Evolutionary conservation across 2,888 invertebrate genomes (phyloP), one percentile per base, ranked within the genome.

Genomic region (Subacronicta megacephala): DNA sequence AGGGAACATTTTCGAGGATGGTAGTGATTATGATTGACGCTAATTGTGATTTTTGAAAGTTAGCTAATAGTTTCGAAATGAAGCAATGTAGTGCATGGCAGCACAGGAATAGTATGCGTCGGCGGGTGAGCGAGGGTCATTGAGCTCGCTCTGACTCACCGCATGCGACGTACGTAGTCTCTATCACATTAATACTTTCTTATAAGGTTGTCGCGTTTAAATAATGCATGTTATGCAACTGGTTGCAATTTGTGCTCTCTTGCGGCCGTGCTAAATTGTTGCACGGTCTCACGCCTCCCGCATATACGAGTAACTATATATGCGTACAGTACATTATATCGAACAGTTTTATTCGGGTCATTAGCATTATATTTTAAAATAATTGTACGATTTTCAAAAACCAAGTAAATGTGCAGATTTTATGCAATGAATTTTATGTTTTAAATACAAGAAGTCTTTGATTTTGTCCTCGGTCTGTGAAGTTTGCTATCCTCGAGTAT

Each of bases 221-320:
- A 93, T 91, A 93, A 92, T 92, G 92, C 89, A 91, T 90, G 91
- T 92, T 92, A 93, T 90, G 90, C 90, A 92, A 92, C 90, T 90
- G 86, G 88, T 85, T 85, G 89, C 87, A 90, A 90, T 91, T 91
- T 90, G 89, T 88, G 89, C 83, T 83, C 85, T 84, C 82, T 75
- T 73, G 81, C 75, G 70, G 73, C 67, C 75, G 78, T 75, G 81
- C 78, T 79, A 78, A 81, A 78, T 74, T 79, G 80, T 80, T 76
- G 72, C 75, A 72, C 72, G 63, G 69, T 70, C 75, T 73, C 66
- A 72, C 74, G 71, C 69, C 71, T 73, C 66, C 55, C 68, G 62
- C 61, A 62, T 26, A 26, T 26, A 26, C 71, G 58, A 66, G 16
- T 54, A 51, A 42, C 66, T 71, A 71, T 72, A 56, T 43, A 44